Conservation (phyloP, 2,113 vertebrate genomes). For the Rhinopomastus cyanomelas region DNA sequence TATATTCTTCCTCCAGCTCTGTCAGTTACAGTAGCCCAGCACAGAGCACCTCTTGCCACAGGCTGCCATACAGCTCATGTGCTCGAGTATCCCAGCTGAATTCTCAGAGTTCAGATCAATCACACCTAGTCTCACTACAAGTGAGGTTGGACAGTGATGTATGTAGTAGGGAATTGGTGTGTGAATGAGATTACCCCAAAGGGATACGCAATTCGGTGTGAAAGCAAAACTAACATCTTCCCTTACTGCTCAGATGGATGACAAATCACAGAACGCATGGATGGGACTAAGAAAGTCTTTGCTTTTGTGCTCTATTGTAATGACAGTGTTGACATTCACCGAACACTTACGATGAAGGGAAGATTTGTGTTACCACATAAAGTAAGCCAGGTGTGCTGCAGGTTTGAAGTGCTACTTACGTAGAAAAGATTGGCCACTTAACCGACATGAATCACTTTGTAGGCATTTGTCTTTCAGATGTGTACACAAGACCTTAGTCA, state of each 20-base stretch:
- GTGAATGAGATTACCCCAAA: conserved; percentile 40
- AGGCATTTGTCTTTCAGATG: conserved; percentile 1
- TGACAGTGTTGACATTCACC: conserved; percentile 4
- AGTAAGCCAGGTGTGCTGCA: not conserved
- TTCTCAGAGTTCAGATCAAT: conserved; percentile 42
- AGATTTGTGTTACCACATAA: conserved; percentile 19
- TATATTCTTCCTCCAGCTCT: not conserved
- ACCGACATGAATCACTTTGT: not conserved
- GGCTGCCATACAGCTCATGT: not conserved
- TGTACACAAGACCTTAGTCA: not conserved
- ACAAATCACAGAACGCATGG: conserved; percentile 39
- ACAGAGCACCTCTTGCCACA: not conserved
- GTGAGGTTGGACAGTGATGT: conserved; percentile 37
- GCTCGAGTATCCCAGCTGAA: not conserved
- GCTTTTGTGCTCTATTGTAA: not conserved
- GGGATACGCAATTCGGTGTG: not conserved
- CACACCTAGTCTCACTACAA: conserved; percentile 10
- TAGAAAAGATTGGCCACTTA: not conserved
- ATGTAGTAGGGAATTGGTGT: conserved; percentile 28
- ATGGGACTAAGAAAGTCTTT: conserved; percentile 18
- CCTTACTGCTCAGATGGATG: not conserved
- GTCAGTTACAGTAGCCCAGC: not conserved
- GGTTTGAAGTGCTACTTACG: conserved; percentile 10
- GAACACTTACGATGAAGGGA: not conserved
- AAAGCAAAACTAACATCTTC: conserved; percentile 31